These are phyloP conservation scores for Peribatodes rhomboidaria DNA, from an alignment of 2,888 invertebrate genomes.

Conservation along the genomic window DNA sequence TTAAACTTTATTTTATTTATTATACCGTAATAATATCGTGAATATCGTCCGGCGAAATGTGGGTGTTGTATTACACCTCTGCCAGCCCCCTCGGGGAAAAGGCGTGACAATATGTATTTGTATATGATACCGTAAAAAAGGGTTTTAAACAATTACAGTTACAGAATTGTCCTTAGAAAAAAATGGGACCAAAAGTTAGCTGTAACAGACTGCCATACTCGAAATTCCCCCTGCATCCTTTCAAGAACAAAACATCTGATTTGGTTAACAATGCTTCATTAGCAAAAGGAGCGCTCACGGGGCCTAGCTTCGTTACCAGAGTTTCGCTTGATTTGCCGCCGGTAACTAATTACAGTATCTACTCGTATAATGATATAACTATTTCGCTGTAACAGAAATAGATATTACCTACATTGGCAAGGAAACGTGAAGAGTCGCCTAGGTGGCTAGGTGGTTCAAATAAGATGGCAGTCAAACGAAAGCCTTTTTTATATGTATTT, in stretches of 20 bases:
- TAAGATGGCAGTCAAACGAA: too few relatives aligned
- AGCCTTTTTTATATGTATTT: too few relatives aligned
- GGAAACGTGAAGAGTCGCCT: not conserved
- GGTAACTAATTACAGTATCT: not conserved
- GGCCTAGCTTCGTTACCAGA: slow-evolving; percentile 33
- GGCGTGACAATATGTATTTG: too few relatives aligned
- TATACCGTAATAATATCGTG: too few relatives aligned
- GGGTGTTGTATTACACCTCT: too few relatives aligned
- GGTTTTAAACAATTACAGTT: too few relatives aligned
- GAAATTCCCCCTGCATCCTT: slow-evolving; percentile 21
- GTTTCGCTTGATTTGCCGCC: slow-evolving; percentile 22
- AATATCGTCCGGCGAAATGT: too few relatives aligned
- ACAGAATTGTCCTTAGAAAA: too few relatives aligned
- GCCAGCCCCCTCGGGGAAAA: too few relatives aligned
- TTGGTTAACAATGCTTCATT: slow-evolving; percentile 38
- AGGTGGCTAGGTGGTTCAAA: not conserved
- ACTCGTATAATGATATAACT: too few relatives aligned
- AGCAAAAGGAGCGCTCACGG: slow-evolving; percentile 13
- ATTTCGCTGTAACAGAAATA: not conserved
- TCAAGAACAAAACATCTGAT: slow-evolving; percentile 20
- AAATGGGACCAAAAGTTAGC: not conserved
- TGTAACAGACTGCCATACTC: not conserved
- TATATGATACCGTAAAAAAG: too few relatives aligned
- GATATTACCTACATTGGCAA: not conserved
- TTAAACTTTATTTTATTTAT: too few relatives aligned